Base-by-base conservation (phyloP, 1,140 invertebrate genomes). In the Danaus plexippus region DNA sequence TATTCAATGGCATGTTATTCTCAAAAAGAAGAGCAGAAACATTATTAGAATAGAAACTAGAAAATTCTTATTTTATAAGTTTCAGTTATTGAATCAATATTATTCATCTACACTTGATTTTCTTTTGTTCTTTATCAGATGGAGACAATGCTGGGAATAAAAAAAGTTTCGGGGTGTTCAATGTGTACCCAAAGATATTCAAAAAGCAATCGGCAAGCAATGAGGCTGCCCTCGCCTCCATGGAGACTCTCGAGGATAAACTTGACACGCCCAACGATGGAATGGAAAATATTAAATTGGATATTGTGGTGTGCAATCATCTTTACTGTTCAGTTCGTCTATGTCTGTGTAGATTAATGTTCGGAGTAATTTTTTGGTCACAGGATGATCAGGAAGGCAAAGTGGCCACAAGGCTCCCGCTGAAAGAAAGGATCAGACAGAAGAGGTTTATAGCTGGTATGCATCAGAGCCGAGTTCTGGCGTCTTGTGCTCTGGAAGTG, bases 201-300 rank as follows among this genome's bases (percentile, higher is more conserved):
- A 72, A 84, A 74, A 84, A 75, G 53, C 54, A 57, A 15, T 63
- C 70, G 42, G 57, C 75, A 51, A 67, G 80, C 57, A 77, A 77
- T 9, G 90, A 90, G 66, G 92, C 92, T 2, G 91, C 92, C 45
- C 86, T 95, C 50, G 93, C 94, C 0, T 94, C 93, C 1, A 91
- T 93, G 88, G 94, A 94, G 72, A 94, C 93, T 0, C 81, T 94
- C 5, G 92, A 94, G 71, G 91, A 93, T 64, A 88, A 84, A 59
- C 75, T 88, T 10, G 87, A 89, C 32, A 73, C 78, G 11, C 81
- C 75, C 49, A 90, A 91, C 72, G 91, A 93, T 68, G 91, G 91
- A 2, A 89, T 93, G 89, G 92, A 92, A 71, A 92, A 89, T 64
- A 88, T 94, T 4, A 90, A 92, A 69, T 72, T 92, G 45, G 90